Evolutionary conservation across 2,797 vertebrate species (phyloP).

Genomic region (Gallirallus australis): DNA sequence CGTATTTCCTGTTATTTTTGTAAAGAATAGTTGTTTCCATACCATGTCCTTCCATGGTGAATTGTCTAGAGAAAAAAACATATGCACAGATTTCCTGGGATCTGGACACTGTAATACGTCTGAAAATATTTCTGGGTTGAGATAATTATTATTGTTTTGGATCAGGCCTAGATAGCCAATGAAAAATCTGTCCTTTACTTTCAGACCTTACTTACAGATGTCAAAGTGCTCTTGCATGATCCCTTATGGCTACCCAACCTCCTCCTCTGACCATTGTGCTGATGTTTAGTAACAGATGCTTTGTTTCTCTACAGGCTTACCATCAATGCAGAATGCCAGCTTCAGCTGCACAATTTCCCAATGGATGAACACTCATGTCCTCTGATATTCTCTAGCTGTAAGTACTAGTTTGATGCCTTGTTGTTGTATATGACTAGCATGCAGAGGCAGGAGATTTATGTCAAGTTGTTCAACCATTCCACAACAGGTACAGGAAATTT

Average conservation of each 20-base stretch:
- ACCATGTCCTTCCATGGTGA: neutral
- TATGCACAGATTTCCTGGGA: neutral
- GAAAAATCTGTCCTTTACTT: neutral
- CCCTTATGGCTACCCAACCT: neutral
- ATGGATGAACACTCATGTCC: constrained; percentile 98
- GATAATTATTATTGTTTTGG: neutral
- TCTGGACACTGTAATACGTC: neutral
- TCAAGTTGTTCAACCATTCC: neutral
- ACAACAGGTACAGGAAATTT: neutral
- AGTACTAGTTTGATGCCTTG: constrained; percentile 76
- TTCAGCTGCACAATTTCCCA: constrained; percentile 96
- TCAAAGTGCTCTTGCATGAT: neutral
- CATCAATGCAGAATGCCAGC: constrained; percentile 95
- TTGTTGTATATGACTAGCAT: neutral
- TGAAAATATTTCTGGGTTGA: neutral
- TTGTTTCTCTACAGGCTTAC: constrained; percentile 85
- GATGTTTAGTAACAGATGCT: neutral
- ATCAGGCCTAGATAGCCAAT: neutral
- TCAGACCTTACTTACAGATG: neutral
- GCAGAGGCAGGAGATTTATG: neutral
- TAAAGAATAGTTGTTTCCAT: neutral
- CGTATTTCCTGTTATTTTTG: neutral
- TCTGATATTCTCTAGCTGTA: constrained; percentile 97
- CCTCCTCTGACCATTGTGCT: neutral
- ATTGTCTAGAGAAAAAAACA: neutral